Evolutionary conservation across 1,140 invertebrate species (phyloP).

Genomic region (Liolophura sinensis): DNA sequence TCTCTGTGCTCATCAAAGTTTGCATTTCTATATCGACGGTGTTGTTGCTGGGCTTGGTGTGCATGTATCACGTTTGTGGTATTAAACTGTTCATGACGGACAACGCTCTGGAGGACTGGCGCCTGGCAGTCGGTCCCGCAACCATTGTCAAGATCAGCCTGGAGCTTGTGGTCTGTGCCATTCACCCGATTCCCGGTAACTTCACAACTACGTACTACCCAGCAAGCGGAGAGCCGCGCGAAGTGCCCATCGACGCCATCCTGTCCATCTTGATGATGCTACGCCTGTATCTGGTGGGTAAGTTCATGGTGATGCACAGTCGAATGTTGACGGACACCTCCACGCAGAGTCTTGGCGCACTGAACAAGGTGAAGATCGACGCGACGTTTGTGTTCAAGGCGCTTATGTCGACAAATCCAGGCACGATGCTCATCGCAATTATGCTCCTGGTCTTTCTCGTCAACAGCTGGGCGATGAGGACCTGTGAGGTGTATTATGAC

Average conservation of each 20-base stretch:
- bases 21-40: constrained; percentile 68
- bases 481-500: constrained; percentile 49
- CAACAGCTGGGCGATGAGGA: constrained; percentile 52
- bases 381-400: constrained; percentile 58
- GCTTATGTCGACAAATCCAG: constrained; percentile 56
- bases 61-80: constrained; percentile 44
- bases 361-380: constrained; percentile 57
- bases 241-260: constrained; percentile 48
- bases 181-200: constrained; percentile 49
- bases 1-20: constrained; percentile 42
- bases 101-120: constrained; percentile 48
- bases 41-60: constrained; percentile 37
- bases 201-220: constrained; percentile 23
- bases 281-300: constrained; percentile 50
- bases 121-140: constrained; percentile 36
- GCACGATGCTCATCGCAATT: constrained; percentile 43
- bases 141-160: constrained; percentile 34
- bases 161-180: constrained; percentile 41
- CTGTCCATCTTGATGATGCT: constrained; percentile 56
- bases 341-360: constrained; percentile 54
- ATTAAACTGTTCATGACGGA: constrained; percentile 43
- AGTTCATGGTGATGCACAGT: constrained; percentile 54
- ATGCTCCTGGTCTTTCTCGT: constrained; percentile 50
- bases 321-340: constrained; percentile 50
- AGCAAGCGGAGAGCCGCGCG: constrained; percentile 17